Evolutionary conservation across 2,888 invertebrate genomes (phyloP).

Genomic region (Colletes collaris): DNA sequence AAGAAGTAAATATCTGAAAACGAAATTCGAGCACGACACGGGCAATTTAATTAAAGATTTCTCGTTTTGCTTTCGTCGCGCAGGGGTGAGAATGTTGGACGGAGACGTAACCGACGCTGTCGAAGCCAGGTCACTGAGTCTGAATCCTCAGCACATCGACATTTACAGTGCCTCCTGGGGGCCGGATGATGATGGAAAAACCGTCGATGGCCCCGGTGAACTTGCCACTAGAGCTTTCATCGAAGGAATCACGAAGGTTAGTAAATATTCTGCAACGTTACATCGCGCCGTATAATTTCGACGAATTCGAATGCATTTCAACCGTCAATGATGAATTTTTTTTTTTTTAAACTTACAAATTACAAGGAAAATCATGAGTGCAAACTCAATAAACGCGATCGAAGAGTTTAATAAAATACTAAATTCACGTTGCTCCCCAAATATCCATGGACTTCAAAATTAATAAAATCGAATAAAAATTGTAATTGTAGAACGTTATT

Average conservation of each 20-base stretch:
- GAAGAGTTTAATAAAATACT: too few relatives aligned
- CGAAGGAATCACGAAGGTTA: constrained; percentile 96
- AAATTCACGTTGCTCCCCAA: too few relatives aligned
- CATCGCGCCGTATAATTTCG: too few relatives aligned
- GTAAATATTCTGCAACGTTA: constrained; percentile 13
- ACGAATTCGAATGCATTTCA: too few relatives aligned
- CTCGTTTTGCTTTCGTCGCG: constrained; percentile 14
- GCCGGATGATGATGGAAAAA: constrained; percentile 99
- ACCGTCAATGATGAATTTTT: too few relatives aligned
- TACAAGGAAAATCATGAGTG: too few relatives aligned
- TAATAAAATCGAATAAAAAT: too few relatives aligned
- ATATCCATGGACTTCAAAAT: too few relatives aligned
- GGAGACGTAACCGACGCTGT: constrained; percentile 99
- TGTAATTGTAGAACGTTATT: too few relatives aligned
- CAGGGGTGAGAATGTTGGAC: constrained; percentile 98
- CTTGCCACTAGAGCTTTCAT: constrained; percentile 97
- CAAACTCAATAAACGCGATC: too few relatives aligned
- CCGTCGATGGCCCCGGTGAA: constrained; percentile 98
- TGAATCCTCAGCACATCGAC: constrained; percentile 98
- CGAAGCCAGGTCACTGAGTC: constrained; percentile 96
- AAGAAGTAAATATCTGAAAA: neutral
- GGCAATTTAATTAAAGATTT: constrained; percentile 1
- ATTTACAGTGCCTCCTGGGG: constrained; percentile 99
- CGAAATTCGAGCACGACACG: neutral
- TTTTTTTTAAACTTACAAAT: too few relatives aligned